Base-by-base conservation (phyloP, 1,140 invertebrate genomes). In the Rhyacophila brunnea region DNA sequence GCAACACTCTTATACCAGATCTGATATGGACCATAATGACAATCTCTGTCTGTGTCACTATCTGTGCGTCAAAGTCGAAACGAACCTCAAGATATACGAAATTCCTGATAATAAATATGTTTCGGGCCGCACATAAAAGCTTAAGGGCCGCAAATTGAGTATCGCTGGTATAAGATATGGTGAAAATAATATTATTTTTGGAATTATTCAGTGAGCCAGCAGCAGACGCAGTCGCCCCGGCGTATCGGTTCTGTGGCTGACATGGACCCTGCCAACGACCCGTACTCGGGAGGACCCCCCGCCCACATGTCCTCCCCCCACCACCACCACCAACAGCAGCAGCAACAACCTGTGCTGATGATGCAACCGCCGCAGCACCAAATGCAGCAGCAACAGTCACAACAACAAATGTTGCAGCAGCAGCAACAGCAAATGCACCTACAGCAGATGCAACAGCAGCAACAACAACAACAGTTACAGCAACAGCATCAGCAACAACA, bases 221-320 rank as follows among this genome's bases (percentile, higher is more conserved):
- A 72, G 1, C 69, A 71, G 15, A 23, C 58, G 4, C 66, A 68
- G 38, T 67, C 68, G 15, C 65, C 67, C 19, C 83, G 88, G 66
- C 85, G 88, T 67, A 91, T 95, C 68, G 95, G 95, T 4, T 95
- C 93, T 20, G 94, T 98, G 58, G 88, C 91, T 36, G 95, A 98
- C 74, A 91, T 98, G 73, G 95, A 98, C 78, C 96, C 96, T 1
- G 82, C 97, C 38, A 96, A 96, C 77, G 91, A 95, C 59, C 87
- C 92, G 70, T 92, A 91, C 68, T 90, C 91, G 83, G 82, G 56
- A 73, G 81, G 42, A 7, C 2, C 19, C n/a, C 65, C 73, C 55
- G 70, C 65, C 72, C 65, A 69, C 71, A 71, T 66, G 70, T 65
- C 50, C 68, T 66, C 44, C 69, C 70, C 58, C 55, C 71, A 18